phyloP scores from a whole-genome alignment of 2,888 invertebrate genomes.

The Nomada flava region DNA sequence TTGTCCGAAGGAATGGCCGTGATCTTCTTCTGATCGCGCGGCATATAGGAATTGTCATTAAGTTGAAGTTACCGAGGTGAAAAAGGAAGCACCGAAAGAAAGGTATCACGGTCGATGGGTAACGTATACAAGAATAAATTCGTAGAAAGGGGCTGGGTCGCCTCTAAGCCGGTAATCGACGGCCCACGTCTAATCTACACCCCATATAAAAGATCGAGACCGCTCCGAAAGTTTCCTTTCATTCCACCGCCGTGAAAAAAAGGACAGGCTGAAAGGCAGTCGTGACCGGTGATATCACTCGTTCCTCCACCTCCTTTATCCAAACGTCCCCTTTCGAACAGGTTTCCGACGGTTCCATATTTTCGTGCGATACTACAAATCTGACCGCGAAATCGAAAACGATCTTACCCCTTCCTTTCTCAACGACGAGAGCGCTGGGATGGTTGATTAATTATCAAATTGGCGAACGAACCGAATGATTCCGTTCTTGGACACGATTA shows the following conservation, averaged over 20 bases:
- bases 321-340: slow-evolving; percentile 30
- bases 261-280: slow-evolving; percentile 16
- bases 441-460: too few relatives aligned
- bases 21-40: neutral
- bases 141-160: slow-evolving; percentile 34
- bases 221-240: slow-evolving; percentile 49
- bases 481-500: slow-evolving; percentile 11
- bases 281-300: slow-evolving; percentile 30
- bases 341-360: slow-evolving; percentile 49
- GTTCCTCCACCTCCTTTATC: slow-evolving; percentile 28
- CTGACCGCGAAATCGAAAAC: slow-evolving; percentile 12
- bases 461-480: neutral
- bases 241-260: slow-evolving; percentile 50
- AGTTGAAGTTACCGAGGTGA: neutral
- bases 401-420: neutral
- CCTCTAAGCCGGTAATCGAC: slow-evolving; percentile 66
- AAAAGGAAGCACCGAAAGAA: neutral
- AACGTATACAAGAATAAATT: slow-evolving; percentile 26
- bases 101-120: slow-evolving; percentile 7
- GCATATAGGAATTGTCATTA: neutral
- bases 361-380: slow-evolving; percentile 52
- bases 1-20: too few relatives aligned
- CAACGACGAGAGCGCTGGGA: neutral
- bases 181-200: slow-evolving; percentile 74
- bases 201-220: slow-evolving; percentile 62